These are phyloP conservation scores for Eidolon helvum DNA, from an alignment of 2,113 vertebrate species.

Conservation along the genomic window DNA sequence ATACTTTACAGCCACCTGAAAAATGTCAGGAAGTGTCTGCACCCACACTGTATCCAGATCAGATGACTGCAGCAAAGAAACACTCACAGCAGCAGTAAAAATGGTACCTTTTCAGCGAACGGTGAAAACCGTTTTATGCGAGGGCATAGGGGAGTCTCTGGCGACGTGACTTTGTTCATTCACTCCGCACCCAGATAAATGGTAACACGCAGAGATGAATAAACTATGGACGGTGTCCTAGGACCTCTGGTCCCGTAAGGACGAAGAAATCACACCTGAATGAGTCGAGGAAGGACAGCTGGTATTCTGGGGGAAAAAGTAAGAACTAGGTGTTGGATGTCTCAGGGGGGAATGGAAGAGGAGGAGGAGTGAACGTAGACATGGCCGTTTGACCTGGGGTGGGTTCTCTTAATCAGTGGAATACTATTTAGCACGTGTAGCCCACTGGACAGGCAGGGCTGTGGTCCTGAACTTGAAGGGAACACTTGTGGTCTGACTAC, in stretches of 20 bases:
- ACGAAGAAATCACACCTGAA: neutral
- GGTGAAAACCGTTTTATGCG: fast-evolving
- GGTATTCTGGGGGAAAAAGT: neutral
- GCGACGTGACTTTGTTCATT: neutral
- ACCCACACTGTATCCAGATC: too few relatives aligned
- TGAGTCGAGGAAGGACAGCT: fast-evolving
- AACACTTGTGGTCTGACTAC: fast-evolving
- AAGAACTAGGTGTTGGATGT: fast-evolving
- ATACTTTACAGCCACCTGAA: too few relatives aligned
- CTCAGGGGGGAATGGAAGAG: fast-evolving
- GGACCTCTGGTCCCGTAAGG: neutral
- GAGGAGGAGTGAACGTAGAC: fast-evolving
- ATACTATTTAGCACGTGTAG: fast-evolving
- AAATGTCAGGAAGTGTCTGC: too few relatives aligned
- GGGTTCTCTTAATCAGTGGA: too few relatives aligned
- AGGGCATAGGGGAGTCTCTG: neutral
- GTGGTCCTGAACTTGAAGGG: neutral
- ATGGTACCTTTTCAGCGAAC: neutral
- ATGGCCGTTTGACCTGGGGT: fast-evolving
- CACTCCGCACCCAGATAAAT: neutral
- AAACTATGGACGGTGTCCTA: too few relatives aligned
- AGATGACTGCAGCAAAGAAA: too few relatives aligned
- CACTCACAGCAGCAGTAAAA: fast-evolving
- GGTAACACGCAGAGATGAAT: fast-evolving
- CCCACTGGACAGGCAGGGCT: fast-evolving